Evolutionary conservation across 1,140 invertebrate species (phyloP), one percentile per base, ranked within the genome.

Genomic region (Cydia fagiglandana): DNA sequence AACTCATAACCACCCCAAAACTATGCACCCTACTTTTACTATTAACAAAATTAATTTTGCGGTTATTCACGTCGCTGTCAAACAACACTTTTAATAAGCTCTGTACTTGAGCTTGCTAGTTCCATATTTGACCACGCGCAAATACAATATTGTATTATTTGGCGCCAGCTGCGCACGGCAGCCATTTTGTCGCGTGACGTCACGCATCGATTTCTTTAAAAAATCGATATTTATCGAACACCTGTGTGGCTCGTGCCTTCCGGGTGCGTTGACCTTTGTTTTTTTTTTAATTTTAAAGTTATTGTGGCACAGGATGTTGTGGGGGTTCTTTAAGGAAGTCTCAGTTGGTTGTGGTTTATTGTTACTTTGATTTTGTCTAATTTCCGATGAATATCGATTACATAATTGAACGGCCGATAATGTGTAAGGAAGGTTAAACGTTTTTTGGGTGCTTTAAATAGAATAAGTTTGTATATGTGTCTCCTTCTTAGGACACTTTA

Each of bases 221-320:
- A 78, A 84, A 90, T 87, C 87, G 87, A 89, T 87, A 77, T 75
- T 85, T 89, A 91, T 76, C 86, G 84, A 79, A 86, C 90, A 90
- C 88, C 88, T 90, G 88, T 89, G 80, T 30, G 68, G 79, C 83
- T 76, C 86, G 83, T 86, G 87, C 80, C 82, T 86, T 86, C 85
- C 87, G 85, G 87, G 88, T 78, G 76, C 84, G 76, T 79, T 88
- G 86, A 89, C 83, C 89, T 85, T 80, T 82, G 47, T 78, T 73
- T 75, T 80, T 78, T 73, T 75, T 79, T 80, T 78, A 76, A 73
- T 24, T 50, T 75, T 50, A 74, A 70, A 45, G 73, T 61, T 75
- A 70, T 78, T 74, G 53, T 70, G 34, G 66, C 30, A 10, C 15
- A 10, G 56, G 20, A 70, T 28, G 64, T 68, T 68, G 34, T 70